phyloP scores from a whole-genome alignment of 2,797 vertebrate species.

The Lerista edwardsae region DNA sequence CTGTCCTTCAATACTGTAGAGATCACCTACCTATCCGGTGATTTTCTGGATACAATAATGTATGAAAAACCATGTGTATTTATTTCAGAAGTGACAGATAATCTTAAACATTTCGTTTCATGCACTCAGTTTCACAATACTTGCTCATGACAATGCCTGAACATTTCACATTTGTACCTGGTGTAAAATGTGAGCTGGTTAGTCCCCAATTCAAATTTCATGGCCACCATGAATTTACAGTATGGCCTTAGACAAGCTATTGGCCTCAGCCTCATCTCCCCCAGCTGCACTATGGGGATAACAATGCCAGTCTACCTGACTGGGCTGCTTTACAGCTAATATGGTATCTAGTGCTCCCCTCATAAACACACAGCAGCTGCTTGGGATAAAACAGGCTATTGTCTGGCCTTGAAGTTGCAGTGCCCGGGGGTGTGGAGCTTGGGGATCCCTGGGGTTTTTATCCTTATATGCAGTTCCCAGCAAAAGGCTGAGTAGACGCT shows the following conservation, averaged over 20 bases:
- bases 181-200: not conserved
- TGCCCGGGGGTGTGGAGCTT: no score
- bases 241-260: not conserved
- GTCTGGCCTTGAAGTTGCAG: no score
- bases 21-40: not conserved
- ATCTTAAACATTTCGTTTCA: not conserved
- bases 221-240: not conserved
- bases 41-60: not conserved
- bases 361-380: no score
- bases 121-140: not conserved
- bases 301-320: no score
- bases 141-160: not conserved
- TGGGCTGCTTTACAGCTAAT: no score
- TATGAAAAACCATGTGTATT: not conserved
- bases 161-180: not conserved
- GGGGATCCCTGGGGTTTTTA: no score
- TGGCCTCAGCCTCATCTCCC: no score
- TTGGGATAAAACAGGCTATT: no score
- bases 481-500: no score
- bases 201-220: not conserved
- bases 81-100: constrained; percentile 1
- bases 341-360: no score
- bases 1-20: not conserved
- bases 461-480: no score
- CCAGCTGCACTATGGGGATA: no score